Conservation (phyloP, 2,888 invertebrate genomes). For the Nomada goodeniana region DNA sequence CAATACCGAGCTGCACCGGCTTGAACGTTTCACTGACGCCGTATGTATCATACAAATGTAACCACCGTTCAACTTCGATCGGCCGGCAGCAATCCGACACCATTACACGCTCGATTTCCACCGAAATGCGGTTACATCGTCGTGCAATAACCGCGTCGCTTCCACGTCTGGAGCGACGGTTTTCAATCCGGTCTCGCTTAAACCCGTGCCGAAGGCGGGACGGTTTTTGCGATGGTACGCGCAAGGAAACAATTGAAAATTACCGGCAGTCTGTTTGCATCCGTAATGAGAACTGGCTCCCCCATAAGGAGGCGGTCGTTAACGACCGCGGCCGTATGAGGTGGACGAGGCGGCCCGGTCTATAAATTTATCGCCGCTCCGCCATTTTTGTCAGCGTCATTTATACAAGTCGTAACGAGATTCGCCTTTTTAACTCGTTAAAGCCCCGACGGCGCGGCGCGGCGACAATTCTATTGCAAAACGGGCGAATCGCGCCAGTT, state of each 20-base stretch:
- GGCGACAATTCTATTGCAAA: constrained; percentile 60
- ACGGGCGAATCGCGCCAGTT: constrained; percentile 40
- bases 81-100: too few species aligned
- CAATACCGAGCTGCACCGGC: too few species aligned
- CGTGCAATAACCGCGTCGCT: neutral
- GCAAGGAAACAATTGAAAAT: constrained; percentile 74
- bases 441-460: constrained; percentile 38
- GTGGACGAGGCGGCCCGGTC: constrained; percentile 66
- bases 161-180: constrained; percentile 1
- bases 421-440: constrained; percentile 69
- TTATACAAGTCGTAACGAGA: constrained; percentile 73
- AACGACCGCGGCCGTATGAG: constrained; percentile 67
- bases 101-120: neutral
- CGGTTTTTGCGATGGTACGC: constrained; percentile 53
- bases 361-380: constrained; percentile 75
- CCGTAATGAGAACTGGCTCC: constrained; percentile 69
- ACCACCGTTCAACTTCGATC: too few species aligned
- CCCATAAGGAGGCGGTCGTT: constrained; percentile 72
- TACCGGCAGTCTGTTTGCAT: constrained; percentile 70
- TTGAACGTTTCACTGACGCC: too few species aligned
- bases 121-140: neutral
- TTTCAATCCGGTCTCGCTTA: constrained; percentile 48
- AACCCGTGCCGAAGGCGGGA: constrained; percentile 53
- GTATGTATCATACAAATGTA: too few species aligned
- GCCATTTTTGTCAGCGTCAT: constrained; percentile 79